phyloP scores from a whole-genome alignment of 1,140 invertebrate genomes.

The Leptonema lineaticorne region DNA sequence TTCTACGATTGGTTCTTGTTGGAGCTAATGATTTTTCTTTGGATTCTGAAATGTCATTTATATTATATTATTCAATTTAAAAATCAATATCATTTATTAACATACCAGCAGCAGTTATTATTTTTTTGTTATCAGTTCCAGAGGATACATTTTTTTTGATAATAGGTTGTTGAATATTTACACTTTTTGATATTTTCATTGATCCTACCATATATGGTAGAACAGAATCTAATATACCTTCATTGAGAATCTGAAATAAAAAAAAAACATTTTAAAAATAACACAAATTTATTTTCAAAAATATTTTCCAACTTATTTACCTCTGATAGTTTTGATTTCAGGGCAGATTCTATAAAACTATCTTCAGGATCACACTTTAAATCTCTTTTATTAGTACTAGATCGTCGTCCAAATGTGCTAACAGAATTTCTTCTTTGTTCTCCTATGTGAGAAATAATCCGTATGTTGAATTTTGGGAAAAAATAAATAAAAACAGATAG shows the following conservation, averaged over 20 bases:
- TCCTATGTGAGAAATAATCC: conserved; percentile 15
- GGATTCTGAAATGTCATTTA: conserved; percentile 44
- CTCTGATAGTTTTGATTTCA: conserved; percentile 41
- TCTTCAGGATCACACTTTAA: conserved; percentile 35
- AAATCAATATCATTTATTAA: no score
- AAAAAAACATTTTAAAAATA: conserved; percentile 4
- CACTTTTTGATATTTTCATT: conserved; percentile 52
- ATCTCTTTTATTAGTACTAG: conserved; percentile 27
- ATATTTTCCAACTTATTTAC: conserved; percentile 22
- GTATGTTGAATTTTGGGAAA: neutral
- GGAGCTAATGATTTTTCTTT: conserved; percentile 38
- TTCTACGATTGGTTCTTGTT: conserved; percentile 48
- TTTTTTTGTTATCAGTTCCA: conserved; percentile 55
- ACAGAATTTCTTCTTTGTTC: conserved; percentile 39
- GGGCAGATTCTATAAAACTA: conserved; percentile 30
- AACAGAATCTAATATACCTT: conserved; percentile 76
- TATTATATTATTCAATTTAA: neutral
- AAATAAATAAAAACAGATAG: neutral
- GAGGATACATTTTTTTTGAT: conserved; percentile 52
- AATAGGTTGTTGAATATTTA: conserved; percentile 55
- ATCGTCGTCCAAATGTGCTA: conserved; percentile 27
- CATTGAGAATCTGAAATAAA: conserved; percentile 65
- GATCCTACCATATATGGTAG: conserved; percentile 66
- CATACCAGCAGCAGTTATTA: conserved; percentile 52
- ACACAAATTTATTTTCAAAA: neutral